phyloP scores from a whole-genome alignment of 2,888 invertebrate genomes.

The Stenurella melanura region DNA sequence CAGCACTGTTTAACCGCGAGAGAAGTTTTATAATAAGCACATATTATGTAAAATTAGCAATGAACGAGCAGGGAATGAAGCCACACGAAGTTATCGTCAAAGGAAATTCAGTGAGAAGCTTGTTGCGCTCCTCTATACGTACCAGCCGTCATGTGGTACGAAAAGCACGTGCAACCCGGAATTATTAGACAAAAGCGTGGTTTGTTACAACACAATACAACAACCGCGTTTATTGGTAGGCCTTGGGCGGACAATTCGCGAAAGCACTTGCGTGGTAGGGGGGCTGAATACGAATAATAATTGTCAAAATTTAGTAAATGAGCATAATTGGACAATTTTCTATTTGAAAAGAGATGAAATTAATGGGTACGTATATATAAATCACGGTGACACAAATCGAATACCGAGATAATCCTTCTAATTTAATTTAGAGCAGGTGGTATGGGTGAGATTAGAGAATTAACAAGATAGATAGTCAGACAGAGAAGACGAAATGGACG shows the following conservation, averaged over 20 bases:
- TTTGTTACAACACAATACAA: not conserved
- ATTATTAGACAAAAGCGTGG: constrained; percentile 52
- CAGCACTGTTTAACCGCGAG: not conserved
- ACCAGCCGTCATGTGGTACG: constrained; percentile 59
- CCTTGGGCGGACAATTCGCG: constrained; percentile 12
- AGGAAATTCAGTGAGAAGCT: constrained; percentile 7
- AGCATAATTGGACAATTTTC: constrained; percentile 33
- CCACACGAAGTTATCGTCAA: constrained; percentile 28
- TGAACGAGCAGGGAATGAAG: constrained; percentile 12
- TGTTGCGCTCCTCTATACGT: constrained; percentile 45
- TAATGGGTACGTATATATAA: not conserved
- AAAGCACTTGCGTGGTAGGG: constrained; percentile 3
- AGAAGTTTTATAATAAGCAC: constrained; percentile 5
- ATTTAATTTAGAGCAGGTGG: too few relatives aligned
- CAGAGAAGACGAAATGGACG: too few relatives aligned
- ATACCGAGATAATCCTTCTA: too few relatives aligned
- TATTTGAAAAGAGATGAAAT: constrained; percentile 20
- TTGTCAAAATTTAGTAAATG: not conserved
- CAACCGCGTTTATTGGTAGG: constrained; percentile 7
- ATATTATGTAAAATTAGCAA: constrained; percentile 11
- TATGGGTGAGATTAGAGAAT: too few relatives aligned
- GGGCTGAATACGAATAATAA: not conserved
- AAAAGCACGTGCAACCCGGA: constrained; percentile 54
- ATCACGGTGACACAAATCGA: not conserved
- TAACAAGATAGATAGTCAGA: too few relatives aligned